Base-by-base conservation (phyloP, 2,113 vertebrate genomes). In the Triplophysa dalaica region DNA sequence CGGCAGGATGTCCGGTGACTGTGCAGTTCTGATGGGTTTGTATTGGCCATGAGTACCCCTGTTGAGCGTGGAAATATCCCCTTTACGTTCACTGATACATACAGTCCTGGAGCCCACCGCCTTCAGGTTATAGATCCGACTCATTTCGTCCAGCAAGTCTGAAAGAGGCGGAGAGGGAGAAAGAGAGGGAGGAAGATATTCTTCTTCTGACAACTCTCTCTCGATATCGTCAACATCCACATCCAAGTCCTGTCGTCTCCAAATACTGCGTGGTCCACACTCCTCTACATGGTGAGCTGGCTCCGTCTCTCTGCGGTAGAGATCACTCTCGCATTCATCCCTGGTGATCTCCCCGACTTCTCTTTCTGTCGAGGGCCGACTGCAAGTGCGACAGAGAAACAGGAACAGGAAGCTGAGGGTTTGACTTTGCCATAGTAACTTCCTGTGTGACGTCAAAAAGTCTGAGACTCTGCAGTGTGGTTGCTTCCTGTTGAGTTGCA, bases 71-170 rank as follows among this genome's bases (percentile, higher is more conserved):
- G 88, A 68, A 4, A 87, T 65, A 5, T 91, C 91, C 1, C 79
- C 81, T 9, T 83, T 81, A 75, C 87, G 89, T 3, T 92, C 90
- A 26, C 82, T 84, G 14, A 92, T 41, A 72, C 89, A 91, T 52
- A 91, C 87, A 0, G 89, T 87, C 61, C 91, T 90, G 0, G 92
- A 87, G n/a, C 87, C 87, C 2, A 89, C 89, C 0, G 87, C 79
- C 56, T 92, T 90, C 76, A 92, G 72, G 74, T 91, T 92, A 83
- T 93, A 93, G 68, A 93, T 92, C 64, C 90, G 88, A 45, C 92
- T 93, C 93, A 94, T 93, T 69, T 82, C 86, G 84, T 82, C 78
- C 0, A 89, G 79, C 6, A 90, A 87, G 86, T 86, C 84, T 5
- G 84, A 80, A 70, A 84, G 86, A 54, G 87, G 73, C 0, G 87